Base-by-base conservation (phyloP, 2,888 invertebrate genomes). In the Plagiodera versicolora region DNA sequence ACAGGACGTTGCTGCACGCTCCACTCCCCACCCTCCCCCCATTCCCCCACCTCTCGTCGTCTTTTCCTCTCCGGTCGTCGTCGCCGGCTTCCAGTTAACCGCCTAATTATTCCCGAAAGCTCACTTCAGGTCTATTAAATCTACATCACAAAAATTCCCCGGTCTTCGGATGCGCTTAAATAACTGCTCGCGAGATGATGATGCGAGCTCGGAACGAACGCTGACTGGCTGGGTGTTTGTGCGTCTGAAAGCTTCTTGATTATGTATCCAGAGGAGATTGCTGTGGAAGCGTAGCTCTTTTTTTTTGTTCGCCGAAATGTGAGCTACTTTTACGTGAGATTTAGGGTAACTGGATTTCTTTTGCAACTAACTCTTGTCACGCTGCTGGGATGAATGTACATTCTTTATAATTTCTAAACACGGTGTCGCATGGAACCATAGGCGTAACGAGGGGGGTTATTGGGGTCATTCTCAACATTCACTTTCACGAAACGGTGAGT, bases 91-190 rank as follows among this genome's bases (percentile, higher is more conserved):
- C 72, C 71, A 65, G 68, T 70, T 68, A 70, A 66, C 67, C 68
- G 69, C 70, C 72, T 73, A 72, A 69, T 74, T 72, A 72, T 71
- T 71, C 69, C 71, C 72, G 69, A 65, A 69, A 69, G 68, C 67
- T 66, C 66, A 60, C 68, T 70, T 63, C 58, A 60, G 65, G 61
- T 68, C 69, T 69, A 68, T 70, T 70, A 68, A 70, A 69, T 69
- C 69, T 69, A 61, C 69, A 68, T 69, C 62, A 65, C 63, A 63
- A 65, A 67, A 66, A 66, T 60, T 63, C 59, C 48, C 50, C 59
- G 45, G 60, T 47, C 56, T 56, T 51, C 58, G 57, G 24, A 24
- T 24, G 24, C 24, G 24, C 24, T 24, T 24, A 24, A 24, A 24
- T 24, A 24, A n/a, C n/a, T n/a, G 24, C 24, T 24, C 24, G 58